A percentile compares a stretch with the other conserved stretches of the same genome.
Conservation (phyloP, 2,797 vertebrate species). For the Cryptoprocta ferox region DNA sequence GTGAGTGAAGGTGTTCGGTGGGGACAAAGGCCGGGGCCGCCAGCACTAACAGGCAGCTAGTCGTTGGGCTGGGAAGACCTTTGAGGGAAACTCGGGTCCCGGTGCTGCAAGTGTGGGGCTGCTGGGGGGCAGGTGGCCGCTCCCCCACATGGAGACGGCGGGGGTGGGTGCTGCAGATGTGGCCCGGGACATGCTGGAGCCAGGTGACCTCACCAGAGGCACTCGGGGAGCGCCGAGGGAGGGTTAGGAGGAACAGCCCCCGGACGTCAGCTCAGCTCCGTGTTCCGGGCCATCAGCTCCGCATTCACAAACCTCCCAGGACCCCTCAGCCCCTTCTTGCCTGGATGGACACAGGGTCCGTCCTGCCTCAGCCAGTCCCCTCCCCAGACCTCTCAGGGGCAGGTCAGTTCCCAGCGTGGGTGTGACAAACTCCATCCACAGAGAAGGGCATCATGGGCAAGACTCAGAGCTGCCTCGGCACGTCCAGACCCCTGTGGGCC, state of each 20-base stretch:
- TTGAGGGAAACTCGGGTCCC: neutral
- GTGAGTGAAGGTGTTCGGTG: neutral
- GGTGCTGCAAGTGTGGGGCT: neutral
- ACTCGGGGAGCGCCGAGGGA: rapidly evolving
- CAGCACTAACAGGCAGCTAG: too few species aligned
- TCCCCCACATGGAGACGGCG: rapidly evolving
- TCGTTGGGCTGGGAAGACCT: neutral
- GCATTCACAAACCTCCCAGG: neutral
- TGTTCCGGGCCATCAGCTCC: neutral
- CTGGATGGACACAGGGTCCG: neutral
- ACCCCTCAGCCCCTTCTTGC: neutral
- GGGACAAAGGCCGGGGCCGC: neutral
- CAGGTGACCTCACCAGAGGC: neutral
- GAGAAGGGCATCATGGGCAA: neutral
- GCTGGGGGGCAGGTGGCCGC: neutral
- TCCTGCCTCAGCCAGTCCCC: neutral
- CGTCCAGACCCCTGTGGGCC: neutral
- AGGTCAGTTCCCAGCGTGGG: rapidly evolving
- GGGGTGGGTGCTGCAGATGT: neutral
- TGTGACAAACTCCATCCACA: neutral
- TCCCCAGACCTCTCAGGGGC: neutral
- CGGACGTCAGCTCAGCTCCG: rapidly evolving
- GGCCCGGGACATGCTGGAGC: neutral
- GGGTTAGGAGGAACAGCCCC: neutral
- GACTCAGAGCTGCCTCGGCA: neutral